Base-by-base conservation (phyloP, 2,113 vertebrate species). In the Corynorhinus townsendii region DNA sequence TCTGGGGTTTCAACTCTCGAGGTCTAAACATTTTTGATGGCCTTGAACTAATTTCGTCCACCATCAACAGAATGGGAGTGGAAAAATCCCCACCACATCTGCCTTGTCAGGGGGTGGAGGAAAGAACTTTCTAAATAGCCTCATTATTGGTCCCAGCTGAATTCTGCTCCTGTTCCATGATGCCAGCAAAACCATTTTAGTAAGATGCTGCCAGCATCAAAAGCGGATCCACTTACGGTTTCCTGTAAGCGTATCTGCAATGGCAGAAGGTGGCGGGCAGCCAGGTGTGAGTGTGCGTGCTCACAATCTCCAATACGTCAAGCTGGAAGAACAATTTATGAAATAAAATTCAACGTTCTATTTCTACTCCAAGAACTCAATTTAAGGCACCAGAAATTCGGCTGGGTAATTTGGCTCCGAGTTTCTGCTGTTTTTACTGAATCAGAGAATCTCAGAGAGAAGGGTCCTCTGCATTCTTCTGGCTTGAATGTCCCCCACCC, bases 131-230 rank as follows among this genome's bases (percentile, higher is more conserved):
- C 97, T 97, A 97, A 97, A 96, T 97, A 97, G 96, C 93, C 96
- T 97, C 96, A 95, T 97, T 97, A 97, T 97, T 97, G 97, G 96
- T 96, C 97, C 96, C 97, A 95, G 95, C 89, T 97, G 97, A 97
- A 96, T 97, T 97, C 96, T 96, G 94, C 96, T 97, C 94, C 94
- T 94, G 96, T 95, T 97, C 96, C 95, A 86, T 96, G 96, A 97
- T 96, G 97, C 96, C 96, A 97, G 96, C 97, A 96, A 96, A 97
- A 97, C 96, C 96, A 97, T 95, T 97, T 97, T 96, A 97, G 95
- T 96, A 96, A 96, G 95, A 96, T 96, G 95, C 96, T 96, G 96
- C 96, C 97, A 97, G 96, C 95, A 94, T 96, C 96, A 96, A 96
- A 96, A 97, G 93, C 94, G 97, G 97, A 97, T 96, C 93, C 96